Base-by-base conservation (phyloP, 2,797 vertebrate species). In the Microtus obscurus region DNA sequence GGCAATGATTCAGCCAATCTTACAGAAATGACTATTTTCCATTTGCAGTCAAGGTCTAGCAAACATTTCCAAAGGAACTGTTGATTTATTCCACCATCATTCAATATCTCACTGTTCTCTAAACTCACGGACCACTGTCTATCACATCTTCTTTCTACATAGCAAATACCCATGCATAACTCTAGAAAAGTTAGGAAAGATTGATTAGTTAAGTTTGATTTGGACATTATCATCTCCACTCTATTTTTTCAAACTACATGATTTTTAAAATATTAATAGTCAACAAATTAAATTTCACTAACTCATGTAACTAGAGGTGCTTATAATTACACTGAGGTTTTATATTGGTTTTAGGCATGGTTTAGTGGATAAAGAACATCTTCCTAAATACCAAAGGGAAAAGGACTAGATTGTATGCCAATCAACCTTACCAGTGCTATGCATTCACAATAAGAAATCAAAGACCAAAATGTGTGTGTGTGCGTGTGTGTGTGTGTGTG, bases 21-120 rank as follows among this genome's bases (percentile, higher is more conserved):
- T 90, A 87, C 13, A 90, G 13, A 95, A 95, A 90, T 37, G 21
- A 59, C 53, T 90, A 43, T 59, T 95, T n/a, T 85, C 63, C 37
- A 91, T 81, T 12, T 48, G 6, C 23, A 94, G 3, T 71, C 40
- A 82, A 77, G 37, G 5, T 82, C 23, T 51, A 80, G 27, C 16
- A 85, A 93, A 45, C 23, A 93, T 51, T 91, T 88, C 74, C 48
- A 78, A 85, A 27, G 65, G 40, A 51, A 81, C 0, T 87, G 23
- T 31, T 59, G 45, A 96, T 86, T 88, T 88, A 61, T 31, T 94
- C 29, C 40, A 87, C 27, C 69, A 56, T 88, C 89, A 78, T 56
- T 80, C 40, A 73, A 6, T 43, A 63, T 40, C 43, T 89, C 79
- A 65, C 43, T 95, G 16, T 61, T 91, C 73, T 92, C 56, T 73